Conservation (phyloP, 2,113 vertebrate genomes). For the Deroptyus accipitrinus region DNA sequence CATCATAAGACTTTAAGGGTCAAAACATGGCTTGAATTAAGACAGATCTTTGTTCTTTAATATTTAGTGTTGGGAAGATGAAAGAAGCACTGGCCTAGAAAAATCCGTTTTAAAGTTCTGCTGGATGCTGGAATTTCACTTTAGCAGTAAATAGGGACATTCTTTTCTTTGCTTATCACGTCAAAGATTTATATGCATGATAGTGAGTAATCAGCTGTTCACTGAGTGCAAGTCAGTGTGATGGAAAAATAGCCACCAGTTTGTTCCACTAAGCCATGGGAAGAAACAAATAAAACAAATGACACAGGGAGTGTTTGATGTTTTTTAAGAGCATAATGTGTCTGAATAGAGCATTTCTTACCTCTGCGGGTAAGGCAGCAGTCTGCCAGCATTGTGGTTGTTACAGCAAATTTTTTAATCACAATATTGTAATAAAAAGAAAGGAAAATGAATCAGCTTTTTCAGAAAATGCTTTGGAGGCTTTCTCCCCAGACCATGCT, state of each 20-base stretch:
- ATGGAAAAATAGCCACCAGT: background rate
- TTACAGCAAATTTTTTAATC: background rate
- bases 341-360: background rate
- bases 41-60: slow-evolving; percentile 23
- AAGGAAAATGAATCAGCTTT: background rate
- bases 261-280: slow-evolving; percentile 2
- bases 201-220: slow-evolving; percentile 8
- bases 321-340: background rate
- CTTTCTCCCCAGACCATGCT: background rate
- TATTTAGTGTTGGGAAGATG: slow-evolving; percentile 4
- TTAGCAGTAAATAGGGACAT: slow-evolving; percentile 21
- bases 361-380: background rate
- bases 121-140: background rate
- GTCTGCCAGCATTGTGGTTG: background rate
- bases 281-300: slow-evolving; percentile 43
- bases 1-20: background rate
- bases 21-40: slow-evolving; percentile 35
- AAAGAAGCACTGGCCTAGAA: slow-evolving; percentile 44
- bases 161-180: slow-evolving; percentile 12
- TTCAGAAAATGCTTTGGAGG: background rate
- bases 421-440: background rate
- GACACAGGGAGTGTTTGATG: background rate
- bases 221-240: background rate
- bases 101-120: slow-evolving; percentile 27
- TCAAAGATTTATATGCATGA: slow-evolving; percentile 17